phyloP scores from a whole-genome alignment of 1,140 invertebrate genomes.

The Chlorops oryzae region DNA sequence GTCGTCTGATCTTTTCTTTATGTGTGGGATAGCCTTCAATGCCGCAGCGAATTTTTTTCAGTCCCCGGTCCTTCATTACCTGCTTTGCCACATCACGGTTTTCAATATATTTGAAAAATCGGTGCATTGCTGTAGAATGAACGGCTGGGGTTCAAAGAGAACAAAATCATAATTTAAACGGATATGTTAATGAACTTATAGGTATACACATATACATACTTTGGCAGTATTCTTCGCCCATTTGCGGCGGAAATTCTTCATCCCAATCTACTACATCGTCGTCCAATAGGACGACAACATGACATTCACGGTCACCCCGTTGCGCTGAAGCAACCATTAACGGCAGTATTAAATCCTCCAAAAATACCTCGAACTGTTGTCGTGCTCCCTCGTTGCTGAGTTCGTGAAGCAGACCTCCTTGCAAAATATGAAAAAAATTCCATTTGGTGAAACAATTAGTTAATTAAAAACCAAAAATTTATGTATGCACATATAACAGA shows the following conservation, averaged over 20 bases:
- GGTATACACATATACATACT: slow-evolving; percentile 54
- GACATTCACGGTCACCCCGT: slow-evolving; percentile 80
- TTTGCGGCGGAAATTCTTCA: slow-evolving; percentile 96
- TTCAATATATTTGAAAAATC: slow-evolving; percentile 99
- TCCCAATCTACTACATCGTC: slow-evolving; percentile 98
- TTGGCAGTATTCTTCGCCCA: slow-evolving; percentile 97
- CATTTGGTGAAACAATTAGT: too few relatives aligned
- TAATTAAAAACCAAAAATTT: slow-evolving; percentile 20
- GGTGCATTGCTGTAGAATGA: slow-evolving; percentile 85
- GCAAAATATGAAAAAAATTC: too few relatives aligned
- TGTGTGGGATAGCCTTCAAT: slow-evolving; percentile 99
- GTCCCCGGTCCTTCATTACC: slow-evolving; percentile 93
- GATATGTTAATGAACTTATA: not conserved
- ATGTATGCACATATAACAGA: slow-evolving; percentile 17
- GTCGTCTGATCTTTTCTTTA: slow-evolving; percentile 92
- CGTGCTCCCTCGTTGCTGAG: slow-evolving; percentile 97
- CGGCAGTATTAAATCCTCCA: slow-evolving; percentile 92
- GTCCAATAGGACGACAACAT: slow-evolving; percentile 92
- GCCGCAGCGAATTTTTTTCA: slow-evolving; percentile 98
- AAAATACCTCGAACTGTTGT: slow-evolving; percentile 91
- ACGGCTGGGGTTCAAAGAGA: slow-evolving; percentile 59
- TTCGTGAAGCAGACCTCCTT: slow-evolving; percentile 93
- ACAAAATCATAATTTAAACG: not conserved
- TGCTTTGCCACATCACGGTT: slow-evolving; percentile 98
- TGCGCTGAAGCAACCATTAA: slow-evolving; percentile 94